Evolutionary conservation across 2,113 vertebrate genomes (phyloP).

Genomic region (Tyto alba): DNA sequence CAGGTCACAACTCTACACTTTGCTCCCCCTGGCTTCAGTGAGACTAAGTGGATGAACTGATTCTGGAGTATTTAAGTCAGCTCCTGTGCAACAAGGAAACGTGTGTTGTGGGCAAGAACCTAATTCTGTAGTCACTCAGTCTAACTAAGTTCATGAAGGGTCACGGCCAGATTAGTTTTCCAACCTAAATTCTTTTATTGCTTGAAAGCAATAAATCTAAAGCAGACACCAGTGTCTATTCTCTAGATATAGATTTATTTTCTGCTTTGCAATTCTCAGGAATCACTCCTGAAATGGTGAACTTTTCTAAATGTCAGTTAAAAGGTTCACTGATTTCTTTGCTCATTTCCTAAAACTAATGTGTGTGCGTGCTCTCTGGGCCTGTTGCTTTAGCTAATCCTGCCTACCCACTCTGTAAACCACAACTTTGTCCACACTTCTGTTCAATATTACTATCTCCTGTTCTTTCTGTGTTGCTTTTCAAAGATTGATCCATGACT

Average conservation of each 20-base stretch:
- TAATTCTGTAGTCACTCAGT: neutral
- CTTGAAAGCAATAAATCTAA: neutral
- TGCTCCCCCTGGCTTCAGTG: neutral
- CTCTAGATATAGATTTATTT: slow-evolving; percentile 21
- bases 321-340: slow-evolving; percentile 25
- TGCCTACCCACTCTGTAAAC: neutral
- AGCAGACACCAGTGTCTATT: neutral
- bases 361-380: neutral
- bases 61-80: neutral
- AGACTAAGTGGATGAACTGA: neutral
- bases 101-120: rapidly evolving
- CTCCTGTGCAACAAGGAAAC: neutral
- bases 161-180: neutral
- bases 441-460: neutral
- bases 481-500: neutral
- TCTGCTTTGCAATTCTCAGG: neutral
- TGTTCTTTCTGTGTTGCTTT: neutral
- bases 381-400: neutral
- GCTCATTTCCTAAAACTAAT: neutral
- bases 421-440: neutral
- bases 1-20: neutral
- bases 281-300: neutral
- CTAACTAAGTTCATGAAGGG: neutral
- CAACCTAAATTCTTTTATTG: neutral
- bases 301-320: slow-evolving; percentile 61